A percentile compares a stretch with the other conserved stretches of the same genome.
These are phyloP conservation scores for Diogma glabrata DNA, from an alignment of 2,888 invertebrate species.

Conservation along the genomic window DNA sequence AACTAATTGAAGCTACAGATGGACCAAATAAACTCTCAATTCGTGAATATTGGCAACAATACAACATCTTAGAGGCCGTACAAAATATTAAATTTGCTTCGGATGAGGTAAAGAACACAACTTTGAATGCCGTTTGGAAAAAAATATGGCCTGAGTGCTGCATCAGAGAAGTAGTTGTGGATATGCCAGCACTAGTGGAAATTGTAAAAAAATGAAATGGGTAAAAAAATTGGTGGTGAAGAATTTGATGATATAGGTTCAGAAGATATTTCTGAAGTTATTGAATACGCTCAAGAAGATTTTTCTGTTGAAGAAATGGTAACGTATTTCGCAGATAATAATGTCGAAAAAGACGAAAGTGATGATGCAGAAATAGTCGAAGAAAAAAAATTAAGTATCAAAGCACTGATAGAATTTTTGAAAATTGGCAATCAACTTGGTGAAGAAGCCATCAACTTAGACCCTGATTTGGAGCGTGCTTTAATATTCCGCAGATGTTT, in stretches of 20 bases:
- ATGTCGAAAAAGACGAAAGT: background rate
- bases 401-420: constrained; percentile 8
- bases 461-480: constrained; percentile 8
- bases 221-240: no score
- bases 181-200: no score
- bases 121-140: constrained; percentile 18
- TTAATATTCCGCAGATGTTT: constrained; percentile 7
- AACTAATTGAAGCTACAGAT: constrained; percentile 16
- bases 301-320: no score
- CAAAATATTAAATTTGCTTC: constrained; percentile 16
- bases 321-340: constrained; percentile 7
- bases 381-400: constrained; percentile 7
- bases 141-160: constrained; percentile 17
- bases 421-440: constrained; percentile 11
- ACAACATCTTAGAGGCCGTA: constrained; percentile 19
- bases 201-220: no score
- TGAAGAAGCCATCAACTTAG: constrained; percentile 9
- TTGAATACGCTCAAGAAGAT: no score
- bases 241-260: no score
- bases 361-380: constrained; percentile 6
- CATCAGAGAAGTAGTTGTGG: constrained; percentile 18
- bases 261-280: no score
- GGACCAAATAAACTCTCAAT: constrained; percentile 12
- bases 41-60: constrained; percentile 19
- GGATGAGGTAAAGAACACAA: no score